Conservation (phyloP, 1,140 invertebrate genomes). For the Listronotus oregonensis region DNA sequence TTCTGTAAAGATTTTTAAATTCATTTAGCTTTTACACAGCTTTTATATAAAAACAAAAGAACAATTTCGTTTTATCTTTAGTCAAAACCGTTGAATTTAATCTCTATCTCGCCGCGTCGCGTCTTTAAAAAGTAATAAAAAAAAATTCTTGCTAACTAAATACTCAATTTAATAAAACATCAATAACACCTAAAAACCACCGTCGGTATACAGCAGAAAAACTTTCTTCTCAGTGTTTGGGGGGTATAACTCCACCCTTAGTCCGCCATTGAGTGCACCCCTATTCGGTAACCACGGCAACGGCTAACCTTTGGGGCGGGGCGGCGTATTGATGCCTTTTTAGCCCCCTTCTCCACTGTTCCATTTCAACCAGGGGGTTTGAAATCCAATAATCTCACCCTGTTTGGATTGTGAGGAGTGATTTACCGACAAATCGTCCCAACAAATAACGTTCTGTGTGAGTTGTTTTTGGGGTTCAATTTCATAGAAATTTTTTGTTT, state of each 20-base stretch:
- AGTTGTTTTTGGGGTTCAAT: conserved; percentile 8
- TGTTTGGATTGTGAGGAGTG: conserved; percentile 50
- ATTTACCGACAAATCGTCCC: conserved; percentile 49
- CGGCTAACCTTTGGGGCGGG: conserved; percentile 47
- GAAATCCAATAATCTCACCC: conserved; percentile 51
- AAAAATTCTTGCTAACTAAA: conserved; percentile 38
- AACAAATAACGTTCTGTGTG: conserved; percentile 39
- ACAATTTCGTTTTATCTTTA: too few relatives aligned
- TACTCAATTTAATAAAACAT: conserved; percentile 40
- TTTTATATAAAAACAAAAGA: conserved; percentile 7
- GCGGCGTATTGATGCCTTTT: conserved; percentile 45
- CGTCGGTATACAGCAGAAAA: conserved; percentile 32
- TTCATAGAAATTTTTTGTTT: not conserved
- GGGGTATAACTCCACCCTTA: conserved; percentile 36
- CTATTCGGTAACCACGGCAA: conserved; percentile 41
- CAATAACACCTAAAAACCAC: conserved; percentile 40
- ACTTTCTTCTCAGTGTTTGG: conserved; percentile 16
- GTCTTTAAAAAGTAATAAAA: conserved; percentile 23
- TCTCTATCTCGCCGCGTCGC: conserved; percentile 10
- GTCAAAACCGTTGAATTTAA: conserved; percentile 6
- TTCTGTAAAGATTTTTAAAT: too few relatives aligned
- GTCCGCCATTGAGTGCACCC: conserved; percentile 34
- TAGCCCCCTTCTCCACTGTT: conserved; percentile 11
- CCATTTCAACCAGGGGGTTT: conserved; percentile 4
- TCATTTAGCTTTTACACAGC: too few relatives aligned